These are phyloP conservation scores for Pterois miles DNA, from an alignment of 2,797 vertebrate genomes.

Conservation along the genomic window DNA sequence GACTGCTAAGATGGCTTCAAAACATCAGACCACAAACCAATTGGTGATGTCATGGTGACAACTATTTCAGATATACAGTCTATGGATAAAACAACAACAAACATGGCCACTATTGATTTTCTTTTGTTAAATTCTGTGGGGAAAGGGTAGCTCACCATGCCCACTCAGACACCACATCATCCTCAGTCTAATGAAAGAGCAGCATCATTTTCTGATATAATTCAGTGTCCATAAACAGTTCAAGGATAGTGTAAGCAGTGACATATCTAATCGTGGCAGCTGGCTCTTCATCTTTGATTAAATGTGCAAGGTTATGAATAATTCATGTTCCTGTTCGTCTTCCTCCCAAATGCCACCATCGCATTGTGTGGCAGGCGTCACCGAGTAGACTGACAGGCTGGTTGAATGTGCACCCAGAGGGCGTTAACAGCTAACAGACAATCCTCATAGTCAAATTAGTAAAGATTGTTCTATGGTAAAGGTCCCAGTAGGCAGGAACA, in stretches of 20 bases:
- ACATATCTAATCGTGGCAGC: conserved; percentile 53
- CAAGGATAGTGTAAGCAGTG: conserved; percentile 53
- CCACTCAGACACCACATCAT: conserved; percentile 2
- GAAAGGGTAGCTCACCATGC: not conserved
- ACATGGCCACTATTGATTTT: not conserved
- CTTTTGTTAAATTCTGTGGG: not conserved
- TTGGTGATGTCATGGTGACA: too few species aligned
- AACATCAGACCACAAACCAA: too few species aligned
- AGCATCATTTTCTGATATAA: conserved; percentile 39
- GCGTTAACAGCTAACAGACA: conserved; percentile 38
- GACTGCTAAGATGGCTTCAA: too few species aligned
- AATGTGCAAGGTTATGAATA: conserved; percentile 75
- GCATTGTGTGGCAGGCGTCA: conserved; percentile 56
- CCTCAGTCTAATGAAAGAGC: conserved; percentile 23
- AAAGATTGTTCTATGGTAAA: conserved; percentile 67
- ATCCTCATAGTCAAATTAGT: conserved; percentile 67
- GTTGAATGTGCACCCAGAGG: conserved; percentile 46
- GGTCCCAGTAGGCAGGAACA: conserved; percentile 47
- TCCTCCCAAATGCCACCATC: conserved; percentile 66
- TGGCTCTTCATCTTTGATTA: conserved; percentile 65
- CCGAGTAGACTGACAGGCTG: conserved; percentile 50
- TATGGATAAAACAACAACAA: not conserved
- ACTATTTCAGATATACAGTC: too few species aligned
- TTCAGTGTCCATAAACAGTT: conserved; percentile 45
- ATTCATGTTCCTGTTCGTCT: conserved; percentile 60